phyloP scores from a whole-genome alignment of 1,140 invertebrate species.

The Diploscapter pachys region DNA sequence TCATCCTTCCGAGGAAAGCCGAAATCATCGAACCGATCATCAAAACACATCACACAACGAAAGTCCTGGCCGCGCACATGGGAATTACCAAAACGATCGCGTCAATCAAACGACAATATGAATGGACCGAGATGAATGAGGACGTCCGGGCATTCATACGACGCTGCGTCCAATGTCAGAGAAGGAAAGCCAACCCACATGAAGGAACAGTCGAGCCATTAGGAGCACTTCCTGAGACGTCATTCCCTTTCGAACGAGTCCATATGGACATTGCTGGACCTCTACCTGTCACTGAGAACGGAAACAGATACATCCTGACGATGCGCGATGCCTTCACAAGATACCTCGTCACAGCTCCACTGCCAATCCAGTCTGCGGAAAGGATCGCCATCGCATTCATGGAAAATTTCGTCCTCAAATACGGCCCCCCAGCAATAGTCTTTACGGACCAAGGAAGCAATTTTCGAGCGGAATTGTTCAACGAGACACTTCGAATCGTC shows the following conservation, averaged over 20 bases:
- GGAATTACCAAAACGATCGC: slow-evolving; percentile 3
- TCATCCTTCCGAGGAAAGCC: slow-evolving; percentile 2
- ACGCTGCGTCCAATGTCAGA: slow-evolving; percentile 1
- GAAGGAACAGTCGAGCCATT: slow-evolving; percentile 8
- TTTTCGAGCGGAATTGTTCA: slow-evolving; percentile 1
- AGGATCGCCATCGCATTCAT: neutral
- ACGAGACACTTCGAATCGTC: neutral
- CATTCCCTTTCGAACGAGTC: slow-evolving; percentile 1
- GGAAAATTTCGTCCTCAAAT: slow-evolving; percentile 3
- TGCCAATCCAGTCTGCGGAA: slow-evolving; percentile 3
- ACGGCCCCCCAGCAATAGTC: slow-evolving; percentile 10
- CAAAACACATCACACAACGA: neutral
- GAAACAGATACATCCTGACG: slow-evolving; percentile 17
- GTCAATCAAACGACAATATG: slow-evolving; percentile 3
- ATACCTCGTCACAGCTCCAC: neutral
- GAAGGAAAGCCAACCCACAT: slow-evolving; percentile 12
- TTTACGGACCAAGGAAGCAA: slow-evolving; percentile 16
- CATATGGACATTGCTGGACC: slow-evolving; percentile 16
- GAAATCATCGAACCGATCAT: neutral
- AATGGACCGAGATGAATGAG: slow-evolving; percentile 2
- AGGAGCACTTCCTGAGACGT: neutral
- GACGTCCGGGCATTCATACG: neutral
- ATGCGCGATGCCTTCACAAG: slow-evolving; percentile 14
- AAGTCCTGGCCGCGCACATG: slow-evolving; percentile 6
- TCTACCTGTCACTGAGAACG: slow-evolving; percentile 9